Evolutionary conservation across 2,113 vertebrate genomes (phyloP).

Genomic region (Xiphorhynchus elegans): DNA sequence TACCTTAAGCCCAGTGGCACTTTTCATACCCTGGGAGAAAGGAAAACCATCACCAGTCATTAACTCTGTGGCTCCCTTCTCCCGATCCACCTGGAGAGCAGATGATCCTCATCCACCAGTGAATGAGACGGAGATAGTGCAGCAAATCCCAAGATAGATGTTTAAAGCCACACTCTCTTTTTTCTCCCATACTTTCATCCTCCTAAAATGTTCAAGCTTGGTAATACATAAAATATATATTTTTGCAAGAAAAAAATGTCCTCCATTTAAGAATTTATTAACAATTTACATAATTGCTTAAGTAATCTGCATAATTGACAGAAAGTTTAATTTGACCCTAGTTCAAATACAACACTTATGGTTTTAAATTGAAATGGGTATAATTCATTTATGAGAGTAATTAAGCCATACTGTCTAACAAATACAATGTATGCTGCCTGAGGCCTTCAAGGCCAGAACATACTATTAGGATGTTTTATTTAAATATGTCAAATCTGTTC

Average conservation of each 20-base stretch:
- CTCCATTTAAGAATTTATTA: conserved; percentile 83
- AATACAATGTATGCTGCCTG: conserved; percentile 81
- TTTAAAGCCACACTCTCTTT: background rate
- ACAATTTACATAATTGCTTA: conserved; percentile 84
- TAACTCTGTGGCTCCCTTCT: background rate
- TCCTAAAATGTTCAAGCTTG: conserved; percentile 27
- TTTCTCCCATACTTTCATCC: background rate
- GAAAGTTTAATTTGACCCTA: conserved; percentile 83
- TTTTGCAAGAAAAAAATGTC: conserved; percentile 65
- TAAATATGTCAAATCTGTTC: conserved; percentile 82
- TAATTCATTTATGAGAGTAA: conserved; percentile 92
- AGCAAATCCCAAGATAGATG: background rate
- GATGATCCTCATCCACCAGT: background rate
- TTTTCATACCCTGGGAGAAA: background rate
- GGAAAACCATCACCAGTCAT: background rate
- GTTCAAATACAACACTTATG: conserved; percentile 84
- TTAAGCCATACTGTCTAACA: conserved; percentile 86
- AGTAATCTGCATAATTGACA: conserved; percentile 83
- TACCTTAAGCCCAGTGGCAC: background rate
- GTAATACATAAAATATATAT: conserved; percentile 69
- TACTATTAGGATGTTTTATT: conserved; percentile 82
- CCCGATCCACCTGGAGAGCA: background rate
- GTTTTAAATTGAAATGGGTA: conserved; percentile 86
- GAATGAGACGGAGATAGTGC: background rate
- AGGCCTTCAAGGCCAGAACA: conserved; percentile 80